These are phyloP conservation scores for Isotomurus palustris DNA, from an alignment of 2,888 invertebrate species.

Conservation along the genomic window DNA sequence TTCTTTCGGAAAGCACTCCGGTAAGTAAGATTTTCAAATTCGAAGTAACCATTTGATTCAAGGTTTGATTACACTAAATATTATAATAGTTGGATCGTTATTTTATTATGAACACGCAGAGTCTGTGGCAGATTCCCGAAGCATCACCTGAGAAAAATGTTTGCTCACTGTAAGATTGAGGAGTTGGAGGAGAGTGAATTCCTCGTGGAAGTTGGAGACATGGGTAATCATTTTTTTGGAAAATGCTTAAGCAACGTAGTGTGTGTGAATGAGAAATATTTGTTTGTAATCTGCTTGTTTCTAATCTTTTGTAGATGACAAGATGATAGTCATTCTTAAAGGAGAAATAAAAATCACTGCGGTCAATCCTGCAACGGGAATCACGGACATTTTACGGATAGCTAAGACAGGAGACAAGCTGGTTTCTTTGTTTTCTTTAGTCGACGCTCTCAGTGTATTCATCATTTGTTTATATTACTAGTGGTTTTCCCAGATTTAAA, in stretches of 20 bases:
- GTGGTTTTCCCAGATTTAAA: background rate
- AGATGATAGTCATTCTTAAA: background rate
- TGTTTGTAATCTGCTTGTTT: background rate
- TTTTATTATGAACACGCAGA: background rate
- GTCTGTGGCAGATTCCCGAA: background rate
- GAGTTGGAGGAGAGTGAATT: conserved; percentile 10
- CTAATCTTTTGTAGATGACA: conserved; percentile 1
- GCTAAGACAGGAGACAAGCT: conserved; percentile 16
- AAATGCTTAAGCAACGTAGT: too few species aligned
- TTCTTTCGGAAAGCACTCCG: background rate
- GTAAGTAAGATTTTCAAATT: background rate
- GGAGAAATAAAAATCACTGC: background rate
- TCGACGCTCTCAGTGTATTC: conserved; percentile 18
- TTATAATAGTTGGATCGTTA: background rate
- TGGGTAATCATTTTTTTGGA: too few species aligned
- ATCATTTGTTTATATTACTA: background rate
- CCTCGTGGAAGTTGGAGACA: conserved; percentile 20
- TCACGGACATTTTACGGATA: conserved; percentile 9
- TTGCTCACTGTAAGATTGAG: conserved; percentile 14
- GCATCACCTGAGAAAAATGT: background rate
- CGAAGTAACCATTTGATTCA: background rate
- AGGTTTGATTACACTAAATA: background rate
- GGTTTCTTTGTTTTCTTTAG: conserved; percentile 14
- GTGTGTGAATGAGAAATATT: too few species aligned
- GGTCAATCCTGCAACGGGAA: background rate